Base-by-base conservation (phyloP, 2,113 vertebrate species). In the Micromys minutus region DNA sequence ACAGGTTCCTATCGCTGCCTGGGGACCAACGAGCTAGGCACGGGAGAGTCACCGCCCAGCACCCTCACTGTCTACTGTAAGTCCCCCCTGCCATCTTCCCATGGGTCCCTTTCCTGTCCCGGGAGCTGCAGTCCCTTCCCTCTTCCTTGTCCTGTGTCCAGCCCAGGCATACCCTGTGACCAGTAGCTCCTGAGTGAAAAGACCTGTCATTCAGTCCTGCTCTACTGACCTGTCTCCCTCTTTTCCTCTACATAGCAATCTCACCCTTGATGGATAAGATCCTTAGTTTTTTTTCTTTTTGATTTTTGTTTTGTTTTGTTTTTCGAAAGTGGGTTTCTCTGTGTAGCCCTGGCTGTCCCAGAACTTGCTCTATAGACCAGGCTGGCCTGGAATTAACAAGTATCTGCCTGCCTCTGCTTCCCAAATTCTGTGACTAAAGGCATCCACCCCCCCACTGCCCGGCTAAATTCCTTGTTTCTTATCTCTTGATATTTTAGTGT, bases 1-100 rank as follows among this genome's bases (percentile, higher is more conserved):
- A 98, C 98, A 94, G 98, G 97, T 98, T 98, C 98, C 98, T 99
- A 98, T 98, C 98, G 98, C 99, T 99, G 98, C 39, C 67, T 29
- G 71, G 93, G 91, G 0, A 0, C 5, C 94, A 90, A 97, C 79
- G 0, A 2, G 47, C 67, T 97, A 75, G 96, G 96, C 36, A 1
- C 0, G 17, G 81, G 52, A 26, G 1, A 5, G 17, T 97, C 96
- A 0, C 36, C 50, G 2, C 93, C 94, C 57, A 79, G 57, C 19
- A 88, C n/a, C 11, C 97, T 97, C 47, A 96, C 90, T 0, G 91
- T 94, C 65, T 93, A 91, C 85, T 96, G 92, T 95, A 84, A 96
- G 97, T 15, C 6, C 80, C 36, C 13, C 52, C n/a, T 57, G 10
- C 5, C 47, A 24, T 61, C 24, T 26, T 47, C 2, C 21, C 19